phyloP scores from a whole-genome alignment of 2,797 vertebrate genomes.

The Cyclura pinguis region DNA sequence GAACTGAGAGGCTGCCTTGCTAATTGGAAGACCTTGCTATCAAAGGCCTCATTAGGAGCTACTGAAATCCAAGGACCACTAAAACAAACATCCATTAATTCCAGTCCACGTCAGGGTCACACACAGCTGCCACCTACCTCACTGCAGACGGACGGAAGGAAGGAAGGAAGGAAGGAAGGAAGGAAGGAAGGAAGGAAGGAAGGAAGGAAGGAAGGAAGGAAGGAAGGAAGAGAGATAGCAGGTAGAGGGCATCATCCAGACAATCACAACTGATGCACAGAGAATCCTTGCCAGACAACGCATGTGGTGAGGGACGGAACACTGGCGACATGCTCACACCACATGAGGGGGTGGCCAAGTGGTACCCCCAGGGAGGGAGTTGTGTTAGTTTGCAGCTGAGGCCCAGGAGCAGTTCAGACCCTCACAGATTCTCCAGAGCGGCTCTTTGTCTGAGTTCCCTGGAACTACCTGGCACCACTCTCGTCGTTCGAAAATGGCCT shows the following conservation, averaged over 20 bases:
- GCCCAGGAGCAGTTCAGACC: not conserved
- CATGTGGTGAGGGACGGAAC: not conserved
- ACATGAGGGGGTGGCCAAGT: not conserved
- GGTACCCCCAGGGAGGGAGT: not conserved
- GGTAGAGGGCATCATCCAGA: not conserved
- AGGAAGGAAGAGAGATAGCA: not conserved
- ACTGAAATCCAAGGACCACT: constrained; percentile 83
- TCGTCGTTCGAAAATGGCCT: no score
- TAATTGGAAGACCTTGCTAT: constrained; percentile 84
- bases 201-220: not conserved
- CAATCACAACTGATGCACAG: not conserved
- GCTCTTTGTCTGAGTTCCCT: not conserved
- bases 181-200: not conserved
- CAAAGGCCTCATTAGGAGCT: constrained; percentile 89
- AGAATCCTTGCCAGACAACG: not conserved
- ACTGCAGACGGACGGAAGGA: not conserved
- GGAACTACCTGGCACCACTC: no score
- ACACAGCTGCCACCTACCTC: constrained; percentile 23
- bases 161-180: not conserved
- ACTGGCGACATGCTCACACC: not conserved
- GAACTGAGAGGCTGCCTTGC: constrained; percentile 76
- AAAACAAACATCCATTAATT: constrained; percentile 86
- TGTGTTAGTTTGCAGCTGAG: not conserved
- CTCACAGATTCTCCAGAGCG: not conserved
- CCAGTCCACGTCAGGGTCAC: not conserved